Conservation (phyloP, 2,113 vertebrate genomes). For the Formicarius rufipectus region DNA sequence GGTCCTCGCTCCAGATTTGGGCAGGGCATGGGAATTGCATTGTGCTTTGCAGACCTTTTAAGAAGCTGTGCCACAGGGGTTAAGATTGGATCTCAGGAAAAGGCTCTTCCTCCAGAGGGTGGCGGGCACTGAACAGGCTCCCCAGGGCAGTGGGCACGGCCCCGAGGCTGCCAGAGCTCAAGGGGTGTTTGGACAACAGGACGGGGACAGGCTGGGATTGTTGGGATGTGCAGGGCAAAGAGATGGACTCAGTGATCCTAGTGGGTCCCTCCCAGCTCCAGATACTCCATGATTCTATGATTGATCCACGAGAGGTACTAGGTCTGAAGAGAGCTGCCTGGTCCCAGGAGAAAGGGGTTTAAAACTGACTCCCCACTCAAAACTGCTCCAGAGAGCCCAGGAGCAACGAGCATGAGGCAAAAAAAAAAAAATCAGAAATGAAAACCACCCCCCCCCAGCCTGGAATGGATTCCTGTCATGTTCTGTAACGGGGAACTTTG, state of each 20-base stretch:
- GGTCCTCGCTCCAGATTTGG: neutral
- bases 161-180: neutral
- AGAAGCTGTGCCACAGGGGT: rapidly evolving
- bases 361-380: neutral
- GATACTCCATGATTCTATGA: neutral
- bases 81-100: neutral
- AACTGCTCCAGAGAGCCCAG: neutral
- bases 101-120: neutral
- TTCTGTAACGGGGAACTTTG: neutral
- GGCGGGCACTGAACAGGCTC: neutral
- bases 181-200: neutral
- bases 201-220: neutral
- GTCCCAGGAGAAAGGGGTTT: neutral
- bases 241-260: neutral
- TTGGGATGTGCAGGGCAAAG: neutral
- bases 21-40: neutral
- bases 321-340: neutral
- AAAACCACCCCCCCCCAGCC: neutral
- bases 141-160: neutral
- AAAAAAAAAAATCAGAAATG: neutral
- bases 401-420: neutral
- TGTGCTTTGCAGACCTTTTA: neutral
- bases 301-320: neutral
- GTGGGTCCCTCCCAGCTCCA: neutral
- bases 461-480: conserved; percentile 55